These are phyloP conservation scores for Hylaea fasciaria DNA, from an alignment of 2,888 invertebrate species.

Conservation along the genomic window DNA sequence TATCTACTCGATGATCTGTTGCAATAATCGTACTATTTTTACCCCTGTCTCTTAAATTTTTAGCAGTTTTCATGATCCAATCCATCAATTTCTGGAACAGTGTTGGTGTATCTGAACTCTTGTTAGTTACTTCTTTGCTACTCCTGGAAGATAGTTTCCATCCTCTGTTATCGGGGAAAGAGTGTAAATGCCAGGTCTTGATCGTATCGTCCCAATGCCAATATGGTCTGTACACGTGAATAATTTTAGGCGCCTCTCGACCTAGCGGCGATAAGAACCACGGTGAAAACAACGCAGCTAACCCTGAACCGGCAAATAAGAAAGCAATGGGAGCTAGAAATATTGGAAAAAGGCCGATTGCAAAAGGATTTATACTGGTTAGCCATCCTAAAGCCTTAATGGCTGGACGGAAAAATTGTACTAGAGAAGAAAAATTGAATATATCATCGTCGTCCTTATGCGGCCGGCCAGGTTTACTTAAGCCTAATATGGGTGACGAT, in stretches of 20 bases:
- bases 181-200: slow-evolving; percentile 80
- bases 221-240: slow-evolving; percentile 74
- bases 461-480: slow-evolving; percentile 62
- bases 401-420: slow-evolving; percentile 80
- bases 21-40: slow-evolving; percentile 33
- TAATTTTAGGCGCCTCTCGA: slow-evolving; percentile 70
- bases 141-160: slow-evolving; percentile 51
- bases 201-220: slow-evolving; percentile 86
- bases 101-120: slow-evolving; percentile 45
- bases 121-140: slow-evolving; percentile 47
- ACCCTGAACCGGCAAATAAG: slow-evolving; percentile 86
- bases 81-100: slow-evolving; percentile 61
- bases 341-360: slow-evolving; percentile 85
- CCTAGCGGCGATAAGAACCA: slow-evolving; percentile 83
- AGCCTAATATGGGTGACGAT: slow-evolving; percentile 59
- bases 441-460: slow-evolving; percentile 74
- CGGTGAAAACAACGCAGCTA: slow-evolving; percentile 86
- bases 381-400: slow-evolving; percentile 81
- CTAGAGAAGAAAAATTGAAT: slow-evolving; percentile 76
- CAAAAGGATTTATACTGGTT: slow-evolving; percentile 84
- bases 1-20: slow-evolving; percentile 31
- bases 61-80: slow-evolving; percentile 57
- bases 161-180: slow-evolving; percentile 66
- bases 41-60: slow-evolving; percentile 48
- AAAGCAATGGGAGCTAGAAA: slow-evolving; percentile 87